A percentile compares a stretch with the other conserved stretches of the same genome.
These are phyloP conservation scores for Graptemys geographica DNA, from an alignment of 2,797 vertebrate species.

Conservation along the genomic window DNA sequence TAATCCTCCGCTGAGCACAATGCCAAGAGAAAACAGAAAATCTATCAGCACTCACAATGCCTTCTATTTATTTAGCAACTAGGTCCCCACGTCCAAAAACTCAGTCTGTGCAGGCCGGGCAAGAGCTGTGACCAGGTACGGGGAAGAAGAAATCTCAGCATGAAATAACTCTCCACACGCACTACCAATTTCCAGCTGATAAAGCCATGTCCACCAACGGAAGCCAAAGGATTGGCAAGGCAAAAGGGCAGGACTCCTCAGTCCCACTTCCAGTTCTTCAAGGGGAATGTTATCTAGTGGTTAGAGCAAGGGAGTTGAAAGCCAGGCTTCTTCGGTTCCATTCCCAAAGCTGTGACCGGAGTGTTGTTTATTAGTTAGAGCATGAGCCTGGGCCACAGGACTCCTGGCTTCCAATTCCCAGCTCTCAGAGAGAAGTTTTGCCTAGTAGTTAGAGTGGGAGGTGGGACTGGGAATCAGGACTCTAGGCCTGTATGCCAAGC, in stretches of 20 bases:
- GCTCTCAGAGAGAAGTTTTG: not conserved
- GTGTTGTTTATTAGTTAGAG: not conserved
- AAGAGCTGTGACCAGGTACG: not conserved
- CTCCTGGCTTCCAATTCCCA: not conserved
- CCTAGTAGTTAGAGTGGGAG: not conserved
- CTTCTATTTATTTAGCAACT: slow-evolving; percentile 70
- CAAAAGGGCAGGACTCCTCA: not conserved
- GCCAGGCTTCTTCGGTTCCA: not conserved
- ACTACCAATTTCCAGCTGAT: not conserved
- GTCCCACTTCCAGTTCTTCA: not conserved
- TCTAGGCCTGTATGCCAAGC: not conserved
- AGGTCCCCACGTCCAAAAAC: slow-evolving; percentile 9
- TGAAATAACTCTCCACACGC: not conserved
- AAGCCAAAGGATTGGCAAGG: not conserved
- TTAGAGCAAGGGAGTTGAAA: not conserved
- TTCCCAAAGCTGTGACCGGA: not conserved
- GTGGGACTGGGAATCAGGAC: not conserved
- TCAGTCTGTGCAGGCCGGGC: not conserved
- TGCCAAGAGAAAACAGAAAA: slow-evolving; percentile 70
- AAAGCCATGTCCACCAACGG: not conserved
- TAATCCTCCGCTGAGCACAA: slow-evolving; percentile 69
- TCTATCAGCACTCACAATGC: slow-evolving; percentile 68
- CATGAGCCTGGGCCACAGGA: not conserved
- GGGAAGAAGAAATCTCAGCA: not conserved
- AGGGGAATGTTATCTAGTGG: not conserved